Evolutionary conservation across 1,140 invertebrate genomes (phyloP), one percentile per base, ranked within the genome.

Genomic region (Proctacanthus coquilletti): DNA sequence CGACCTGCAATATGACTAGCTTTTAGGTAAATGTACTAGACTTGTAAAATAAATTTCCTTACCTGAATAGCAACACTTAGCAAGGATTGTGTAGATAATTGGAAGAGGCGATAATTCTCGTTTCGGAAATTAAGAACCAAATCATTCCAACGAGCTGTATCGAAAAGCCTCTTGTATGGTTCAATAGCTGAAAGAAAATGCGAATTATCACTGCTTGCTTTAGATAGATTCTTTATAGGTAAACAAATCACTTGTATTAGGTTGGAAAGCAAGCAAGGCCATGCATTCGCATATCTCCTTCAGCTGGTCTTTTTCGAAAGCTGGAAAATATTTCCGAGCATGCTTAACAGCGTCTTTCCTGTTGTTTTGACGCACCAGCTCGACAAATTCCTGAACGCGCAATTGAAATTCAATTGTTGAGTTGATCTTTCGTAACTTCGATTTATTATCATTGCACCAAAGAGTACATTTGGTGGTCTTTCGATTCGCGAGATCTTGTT

Each of bases 401-500:
- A 97, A 69, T 60, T 92, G 91, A 54, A 95, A 95, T 59, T 87
- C 84, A 71, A 88, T 80, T 18, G 73, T 84, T 15, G 81, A 85
- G 50, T 87, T 85, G 36, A 94, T 71, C 66, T 95, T 96, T 30
- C 91, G 69, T 32, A 97, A 69, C 57, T 96, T 97, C 3, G 89
- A 94, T 56, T 88, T 84, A 66, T 98, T 97, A 51, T 98, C 94
- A 51, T 89, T 81, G 56, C 93, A 96, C 94, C 94, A 98, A 34
- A 79, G 70, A n/a, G 96, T 69, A 55, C 92, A 95, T 48, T 85
- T 84, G 3, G 69, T 66, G 5, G 89, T 94, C 56, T 95, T 86
- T 38, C 77, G 75, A 39, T 74, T 74, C 1, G 68, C 61, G 20
- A 98, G 60, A 43, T 80, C 82, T 27, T 72, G 70, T 52, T 86